Percentiles rank a stretch among this genome's conserved stretches.
phyloP scores from a whole-genome alignment of 1,140 invertebrate genomes.

The Pseudomyrmex concolor region DNA sequence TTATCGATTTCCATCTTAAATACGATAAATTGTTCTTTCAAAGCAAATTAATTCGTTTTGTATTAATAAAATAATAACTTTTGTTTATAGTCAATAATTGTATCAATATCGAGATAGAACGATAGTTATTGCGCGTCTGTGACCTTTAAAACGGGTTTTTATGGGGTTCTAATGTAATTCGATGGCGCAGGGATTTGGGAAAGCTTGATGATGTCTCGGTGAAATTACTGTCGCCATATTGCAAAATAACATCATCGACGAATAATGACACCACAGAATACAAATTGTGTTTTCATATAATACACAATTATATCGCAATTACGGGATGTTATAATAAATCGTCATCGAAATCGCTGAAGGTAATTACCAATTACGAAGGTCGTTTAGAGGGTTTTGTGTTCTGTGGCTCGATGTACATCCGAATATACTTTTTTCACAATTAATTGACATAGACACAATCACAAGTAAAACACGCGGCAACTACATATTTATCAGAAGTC shows the following conservation, averaged over 20 bases:
- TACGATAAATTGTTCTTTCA: background rate
- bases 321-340: slow-evolving; percentile 54
- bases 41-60: background rate
- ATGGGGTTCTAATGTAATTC: background rate
- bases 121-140: background rate
- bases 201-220: slow-evolving; percentile 41
- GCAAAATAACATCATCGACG: slow-evolving; percentile 18
- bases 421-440: slow-evolving; percentile 44
- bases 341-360: slow-evolving; percentile 46
- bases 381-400: slow-evolving; percentile 37
- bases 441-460: slow-evolving; percentile 48
- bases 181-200: slow-evolving; percentile 1
- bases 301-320: slow-evolving; percentile 56
- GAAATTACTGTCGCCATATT: slow-evolving; percentile 52
- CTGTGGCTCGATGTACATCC: slow-evolving; percentile 26
- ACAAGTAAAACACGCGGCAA: slow-evolving; percentile 20
- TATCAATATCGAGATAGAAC: background rate
- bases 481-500: slow-evolving; percentile 11
- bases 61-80: background rate
- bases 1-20: background rate
- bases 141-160: background rate
- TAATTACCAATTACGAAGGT: slow-evolving; percentile 61
- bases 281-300: slow-evolving; percentile 61
- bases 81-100: background rate
- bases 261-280: slow-evolving; percentile 51